Conservation (phyloP, 2,113 vertebrate species). For the Ancistrus triradiatus region DNA sequence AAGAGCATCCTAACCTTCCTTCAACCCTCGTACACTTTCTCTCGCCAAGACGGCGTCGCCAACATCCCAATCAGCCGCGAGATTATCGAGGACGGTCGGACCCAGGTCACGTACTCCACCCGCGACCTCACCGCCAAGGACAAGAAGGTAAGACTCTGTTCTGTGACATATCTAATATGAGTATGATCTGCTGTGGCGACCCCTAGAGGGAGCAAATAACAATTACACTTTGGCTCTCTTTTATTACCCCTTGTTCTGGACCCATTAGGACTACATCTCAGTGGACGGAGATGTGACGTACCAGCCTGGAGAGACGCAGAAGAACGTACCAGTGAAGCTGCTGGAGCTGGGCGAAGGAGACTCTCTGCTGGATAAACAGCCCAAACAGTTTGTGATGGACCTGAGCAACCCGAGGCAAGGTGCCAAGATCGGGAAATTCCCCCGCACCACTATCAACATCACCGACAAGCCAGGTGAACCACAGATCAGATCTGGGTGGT, state of each 20-base stretch:
- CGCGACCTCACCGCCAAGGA: constrained; percentile 83
- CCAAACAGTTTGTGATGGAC: constrained; percentile 85
- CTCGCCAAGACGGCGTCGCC: constrained; percentile 77
- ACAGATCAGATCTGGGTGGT: no score
- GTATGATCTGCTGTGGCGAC: no score
- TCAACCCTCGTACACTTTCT: constrained; percentile 80
- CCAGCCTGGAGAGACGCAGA: constrained; percentile 80
- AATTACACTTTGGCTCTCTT: no score
- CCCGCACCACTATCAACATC: constrained; percentile 81
- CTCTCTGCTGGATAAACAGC: constrained; percentile 74
- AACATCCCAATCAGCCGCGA: constrained; percentile 82
- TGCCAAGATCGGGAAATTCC: constrained; percentile 82
- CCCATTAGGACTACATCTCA: constrained; percentile 78
- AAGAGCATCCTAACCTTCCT: constrained; percentile 85
- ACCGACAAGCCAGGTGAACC: constrained; percentile 60
- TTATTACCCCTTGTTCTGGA: background rate
- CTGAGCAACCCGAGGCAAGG: constrained; percentile 86
- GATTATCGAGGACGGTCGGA: constrained; percentile 80
- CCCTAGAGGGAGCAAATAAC: no score
- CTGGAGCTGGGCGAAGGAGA: constrained; percentile 82
- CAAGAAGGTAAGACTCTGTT: constrained; percentile 78
- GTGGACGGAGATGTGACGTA: constrained; percentile 83
- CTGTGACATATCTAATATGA: no score
- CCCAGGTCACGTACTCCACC: constrained; percentile 85
- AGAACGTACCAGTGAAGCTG: constrained; percentile 80